phyloP scores from a whole-genome alignment of 1,140 invertebrate genomes.

The Thaumetopoea pityocampa region DNA sequence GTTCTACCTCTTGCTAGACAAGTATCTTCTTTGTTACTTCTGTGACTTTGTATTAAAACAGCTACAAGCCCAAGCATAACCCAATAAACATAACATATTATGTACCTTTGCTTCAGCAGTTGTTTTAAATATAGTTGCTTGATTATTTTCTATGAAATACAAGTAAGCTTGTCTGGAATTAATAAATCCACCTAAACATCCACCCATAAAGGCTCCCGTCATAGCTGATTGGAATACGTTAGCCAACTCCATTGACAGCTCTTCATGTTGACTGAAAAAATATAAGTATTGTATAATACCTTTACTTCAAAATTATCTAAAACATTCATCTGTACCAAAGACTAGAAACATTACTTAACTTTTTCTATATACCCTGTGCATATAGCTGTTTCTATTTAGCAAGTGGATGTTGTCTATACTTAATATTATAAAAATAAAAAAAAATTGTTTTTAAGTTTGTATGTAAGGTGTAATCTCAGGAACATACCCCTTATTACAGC shows the following conservation, averaged over 20 bases:
- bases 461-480: too few species aligned
- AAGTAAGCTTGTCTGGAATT: constrained; percentile 77
- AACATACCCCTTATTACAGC: too few species aligned
- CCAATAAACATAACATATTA: constrained; percentile 5
- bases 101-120: constrained; percentile 82
- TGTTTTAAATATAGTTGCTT: constrained; percentile 81
- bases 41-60: too few species aligned
- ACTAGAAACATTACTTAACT: too few species aligned
- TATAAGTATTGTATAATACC: constrained; percentile 1
- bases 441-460: neutral
- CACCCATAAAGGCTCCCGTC: constrained; percentile 77
- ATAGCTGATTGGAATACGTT: constrained; percentile 76
- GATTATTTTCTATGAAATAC: constrained; percentile 84
- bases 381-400: neutral
- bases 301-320: neutral
- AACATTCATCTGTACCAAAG: neutral
- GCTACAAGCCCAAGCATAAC: too few species aligned
- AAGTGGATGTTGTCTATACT: constrained; percentile 3
- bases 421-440: neutral
- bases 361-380: too few species aligned
- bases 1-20: too few species aligned
- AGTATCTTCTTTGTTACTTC: too few species aligned
- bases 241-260: constrained; percentile 77
- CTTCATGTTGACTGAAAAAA: constrained; percentile 77
- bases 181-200: constrained; percentile 78